Conservation (phyloP, 1,140 invertebrate species). For the Spodoptera litura region DNA sequence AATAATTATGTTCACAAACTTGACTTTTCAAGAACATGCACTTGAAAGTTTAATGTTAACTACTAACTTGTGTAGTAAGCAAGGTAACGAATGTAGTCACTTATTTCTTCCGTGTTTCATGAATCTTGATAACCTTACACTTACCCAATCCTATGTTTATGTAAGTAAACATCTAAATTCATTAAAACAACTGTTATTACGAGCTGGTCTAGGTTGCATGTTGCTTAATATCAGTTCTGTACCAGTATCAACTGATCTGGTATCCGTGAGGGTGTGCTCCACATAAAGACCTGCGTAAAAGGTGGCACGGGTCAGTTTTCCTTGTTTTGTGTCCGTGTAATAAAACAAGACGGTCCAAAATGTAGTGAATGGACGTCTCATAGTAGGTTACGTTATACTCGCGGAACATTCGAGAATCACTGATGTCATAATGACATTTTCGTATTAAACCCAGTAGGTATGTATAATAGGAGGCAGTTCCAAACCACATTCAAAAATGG, state of each 20-base stretch:
- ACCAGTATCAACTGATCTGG: too few species aligned
- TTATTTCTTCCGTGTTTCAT: slow-evolving; percentile 33
- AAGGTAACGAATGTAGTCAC: slow-evolving; percentile 22
- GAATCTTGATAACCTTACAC: slow-evolving; percentile 29
- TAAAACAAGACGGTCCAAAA: too few species aligned
- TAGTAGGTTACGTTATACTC: too few species aligned
- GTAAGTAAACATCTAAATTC: slow-evolving; percentile 24
- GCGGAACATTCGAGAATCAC: too few species aligned
- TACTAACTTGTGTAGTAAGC: not conserved
- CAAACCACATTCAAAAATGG: too few species aligned
- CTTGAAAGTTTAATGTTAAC: slow-evolving; percentile 17
- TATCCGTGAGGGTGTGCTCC: not conserved
- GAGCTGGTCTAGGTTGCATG: not conserved
- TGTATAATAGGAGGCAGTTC: too few species aligned
- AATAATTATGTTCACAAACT: not conserved
- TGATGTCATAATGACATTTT: too few species aligned
- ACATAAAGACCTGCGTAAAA: slow-evolving; percentile 17
- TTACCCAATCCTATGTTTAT: slow-evolving; percentile 30
- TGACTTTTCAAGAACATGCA: slow-evolving; percentile 15
- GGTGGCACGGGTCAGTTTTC: not conserved
- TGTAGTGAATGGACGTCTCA: too few species aligned
- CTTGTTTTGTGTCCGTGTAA: not conserved
- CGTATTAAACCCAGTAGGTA: too few species aligned
- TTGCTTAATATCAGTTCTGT: slow-evolving; percentile 5
- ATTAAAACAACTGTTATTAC: not conserved